Base-by-base conservation (phyloP, 2,888 invertebrate species). In the Neoitamus cyanurus region DNA sequence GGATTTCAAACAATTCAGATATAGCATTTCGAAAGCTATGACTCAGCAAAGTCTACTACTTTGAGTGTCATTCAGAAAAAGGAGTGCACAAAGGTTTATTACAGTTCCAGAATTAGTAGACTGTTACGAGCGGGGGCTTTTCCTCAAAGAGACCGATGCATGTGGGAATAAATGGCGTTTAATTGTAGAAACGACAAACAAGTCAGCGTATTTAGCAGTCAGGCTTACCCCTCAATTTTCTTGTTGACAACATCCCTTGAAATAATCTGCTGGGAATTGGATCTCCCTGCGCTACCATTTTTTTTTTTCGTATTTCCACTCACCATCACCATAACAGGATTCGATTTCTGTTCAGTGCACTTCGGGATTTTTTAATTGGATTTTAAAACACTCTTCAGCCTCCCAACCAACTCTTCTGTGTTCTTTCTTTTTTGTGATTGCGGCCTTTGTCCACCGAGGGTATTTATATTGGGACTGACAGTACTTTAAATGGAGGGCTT, bases 351-450 rank as follows among this genome's bases (percentile, higher is more conserved):
- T 83, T 83, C 83, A 83, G 83, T 83, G 37, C 83, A 83, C 83
- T 83, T 89, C 89, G 89, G 89, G 89, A 88, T 89, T 90, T 89
- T 90, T 90, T 91, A 91, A 91, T 91, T 91, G 90, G 91, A 91
- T 91, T 91, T 91, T 90, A 90, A 91, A 91, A 90, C 89, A 90
- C 91, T 90, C 88, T 88, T 86, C 89, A 88, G 84, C 70, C 30
- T 68, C 46, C 68, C 80, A 31, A 42, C 80, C 70, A 30, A 69
- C 42, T 37, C 70, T 69, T 36, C 28, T 69, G 13, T 80, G 25
- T 58, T 30, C 31, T 80, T 70, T 28, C 25, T 85, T 82, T 83
- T 85, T 84, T 84, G 84, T 83, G 84, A 84, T 86, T 85, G 82
- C 85, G 84, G 85, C 86, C 85, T 85, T 87, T 85, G 86, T 85